Conservation (phyloP, 2,888 invertebrate species). For the Morpho helenor region DNA sequence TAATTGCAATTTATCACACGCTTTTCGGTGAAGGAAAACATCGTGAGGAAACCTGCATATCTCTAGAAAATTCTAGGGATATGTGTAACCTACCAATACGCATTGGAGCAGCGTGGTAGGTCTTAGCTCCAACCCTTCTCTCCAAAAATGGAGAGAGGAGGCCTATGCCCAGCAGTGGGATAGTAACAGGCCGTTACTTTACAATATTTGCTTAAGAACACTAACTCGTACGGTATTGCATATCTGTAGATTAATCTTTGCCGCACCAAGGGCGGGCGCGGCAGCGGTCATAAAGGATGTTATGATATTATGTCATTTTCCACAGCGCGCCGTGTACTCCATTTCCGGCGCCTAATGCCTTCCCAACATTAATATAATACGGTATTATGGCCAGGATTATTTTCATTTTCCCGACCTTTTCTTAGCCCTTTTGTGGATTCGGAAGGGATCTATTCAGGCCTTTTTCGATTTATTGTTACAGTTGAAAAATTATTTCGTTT, state of each 20-base stretch:
- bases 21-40: too few relatives aligned
- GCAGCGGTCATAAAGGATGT: slow-evolving; percentile 71
- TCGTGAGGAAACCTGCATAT: too few relatives aligned
- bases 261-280: slow-evolving; percentile 47
- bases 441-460: slow-evolving; percentile 6
- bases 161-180: too few relatives aligned
- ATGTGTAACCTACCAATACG: too few relatives aligned
- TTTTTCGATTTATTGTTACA: slow-evolving; percentile 12
- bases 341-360: slow-evolving; percentile 71
- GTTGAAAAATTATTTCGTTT: slow-evolving; percentile 4
- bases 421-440: slow-evolving; percentile 17
- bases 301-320: slow-evolving; percentile 76
- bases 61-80: too few relatives aligned
- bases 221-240: neutral
- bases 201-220: too few relatives aligned
- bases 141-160: too few relatives aligned
- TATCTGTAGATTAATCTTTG: slow-evolving; percentile 35
- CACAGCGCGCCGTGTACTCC: slow-evolving; percentile 64
- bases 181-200: too few relatives aligned
- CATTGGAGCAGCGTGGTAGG: too few relatives aligned
- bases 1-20: too few relatives aligned
- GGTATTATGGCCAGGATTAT: slow-evolving; percentile 42
- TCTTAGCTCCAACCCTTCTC: too few relatives aligned
- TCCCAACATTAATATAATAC: slow-evolving; percentile 33
- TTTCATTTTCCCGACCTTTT: slow-evolving; percentile 34